Percentiles rank a stretch among this genome's conserved stretches.
Evolutionary conservation across 2,113 vertebrate species (phyloP).

Genomic region (Empidonax traillii): DNA sequence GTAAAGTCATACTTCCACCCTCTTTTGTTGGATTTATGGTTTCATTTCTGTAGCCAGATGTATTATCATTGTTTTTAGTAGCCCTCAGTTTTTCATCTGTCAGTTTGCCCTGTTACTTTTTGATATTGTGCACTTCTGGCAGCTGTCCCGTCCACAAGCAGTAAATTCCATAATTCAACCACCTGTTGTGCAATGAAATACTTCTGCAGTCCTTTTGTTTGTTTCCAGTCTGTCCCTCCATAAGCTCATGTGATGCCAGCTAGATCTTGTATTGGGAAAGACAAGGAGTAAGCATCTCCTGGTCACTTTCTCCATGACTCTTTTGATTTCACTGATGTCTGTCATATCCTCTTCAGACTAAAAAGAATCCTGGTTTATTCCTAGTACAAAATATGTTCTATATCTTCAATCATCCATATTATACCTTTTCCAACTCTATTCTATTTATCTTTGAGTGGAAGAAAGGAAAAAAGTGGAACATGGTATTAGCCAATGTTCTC

Average conservation of each 20-base stretch:
- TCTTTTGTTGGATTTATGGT: not conserved
- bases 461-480: not conserved
- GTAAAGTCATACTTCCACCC: not conserved
- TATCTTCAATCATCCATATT: not conserved
- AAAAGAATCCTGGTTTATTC: not conserved
- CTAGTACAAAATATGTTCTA: not conserved
- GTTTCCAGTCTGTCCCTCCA: not conserved
- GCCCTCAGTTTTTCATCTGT: not conserved
- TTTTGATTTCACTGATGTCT: not conserved
- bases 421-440: not conserved
- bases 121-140: not conserved
- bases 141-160: not conserved
- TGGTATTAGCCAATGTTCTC: not conserved
- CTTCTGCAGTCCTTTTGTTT: not conserved
- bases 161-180: not conserved
- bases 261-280: not conserved
- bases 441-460: not conserved
- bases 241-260: not conserved
- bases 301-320: not conserved
- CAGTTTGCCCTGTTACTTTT: not conserved
- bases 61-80: not conserved
- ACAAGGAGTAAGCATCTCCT: not conserved
- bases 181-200: not conserved
- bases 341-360: not conserved
- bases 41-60: not conserved